Percentiles rank a stretch among this genome's conserved stretches.
Evolutionary conservation across 2,797 vertebrate genomes (phyloP).

Genomic region (Chelon auratus): DNA sequence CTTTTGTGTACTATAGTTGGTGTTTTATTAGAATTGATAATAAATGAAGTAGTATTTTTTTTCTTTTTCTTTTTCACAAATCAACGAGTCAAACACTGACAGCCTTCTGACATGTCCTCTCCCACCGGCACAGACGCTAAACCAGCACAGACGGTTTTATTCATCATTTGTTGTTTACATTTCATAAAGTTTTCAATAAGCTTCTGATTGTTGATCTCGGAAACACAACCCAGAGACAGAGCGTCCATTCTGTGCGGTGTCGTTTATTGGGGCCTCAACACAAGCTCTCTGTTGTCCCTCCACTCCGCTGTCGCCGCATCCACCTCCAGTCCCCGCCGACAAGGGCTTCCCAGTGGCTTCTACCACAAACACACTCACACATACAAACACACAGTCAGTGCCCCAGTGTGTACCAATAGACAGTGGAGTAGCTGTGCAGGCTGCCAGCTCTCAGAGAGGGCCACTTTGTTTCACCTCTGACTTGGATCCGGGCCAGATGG

Average conservation of each 20-base stretch:
- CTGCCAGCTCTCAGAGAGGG: slow-evolving; percentile 69
- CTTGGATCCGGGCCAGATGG: slow-evolving; percentile 66
- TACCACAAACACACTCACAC: slow-evolving; percentile 21
- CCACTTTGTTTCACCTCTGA: slow-evolving; percentile 78
- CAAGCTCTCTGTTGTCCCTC: slow-evolving; percentile 57
- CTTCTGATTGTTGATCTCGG: slow-evolving; percentile 31
- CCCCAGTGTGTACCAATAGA: slow-evolving; percentile 60
- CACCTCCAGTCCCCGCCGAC: slow-evolving; percentile 64
- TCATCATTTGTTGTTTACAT: slow-evolving; percentile 22
- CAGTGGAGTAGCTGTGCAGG: slow-evolving; percentile 71
- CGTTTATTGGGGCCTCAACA: slow-evolving; percentile 35
- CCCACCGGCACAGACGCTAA: neutral
- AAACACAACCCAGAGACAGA: slow-evolving; percentile 43
- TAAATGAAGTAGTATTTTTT: neutral
- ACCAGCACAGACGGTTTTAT: slow-evolving; percentile 14
- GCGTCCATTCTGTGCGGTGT: slow-evolving; percentile 30
- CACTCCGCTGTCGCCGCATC: slow-evolving; percentile 51
- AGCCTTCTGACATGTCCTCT: neutral
- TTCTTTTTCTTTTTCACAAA: neutral
- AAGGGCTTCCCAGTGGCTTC: slow-evolving; percentile 70
- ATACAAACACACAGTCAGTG: slow-evolving; percentile 39
- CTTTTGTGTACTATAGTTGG: neutral
- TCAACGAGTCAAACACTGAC: neutral
- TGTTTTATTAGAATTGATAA: neutral
- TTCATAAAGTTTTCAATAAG: slow-evolving; percentile 39